A percentile compares a stretch with the other conserved stretches of the same genome.
These are phyloP conservation scores for Temnothorax longispinosus DNA, from an alignment of 1,140 invertebrate genomes.

Conservation along the genomic window DNA sequence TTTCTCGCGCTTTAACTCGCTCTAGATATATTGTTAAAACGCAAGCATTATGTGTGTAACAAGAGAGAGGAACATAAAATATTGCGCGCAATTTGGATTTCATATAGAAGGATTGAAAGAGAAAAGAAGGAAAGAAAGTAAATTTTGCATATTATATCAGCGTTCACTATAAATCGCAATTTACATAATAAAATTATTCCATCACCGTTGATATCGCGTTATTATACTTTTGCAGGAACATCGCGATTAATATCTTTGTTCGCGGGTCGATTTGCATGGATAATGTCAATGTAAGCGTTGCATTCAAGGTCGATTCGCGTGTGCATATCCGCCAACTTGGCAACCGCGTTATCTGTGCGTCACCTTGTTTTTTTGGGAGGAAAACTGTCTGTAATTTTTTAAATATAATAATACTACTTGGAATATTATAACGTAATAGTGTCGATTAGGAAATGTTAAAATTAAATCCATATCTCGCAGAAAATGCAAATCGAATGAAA, in stretches of 20 bases:
- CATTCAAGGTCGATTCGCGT: slow-evolving; percentile 34
- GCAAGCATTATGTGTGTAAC: background rate
- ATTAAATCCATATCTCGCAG: background rate
- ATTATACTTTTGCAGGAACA: slow-evolving; percentile 40
- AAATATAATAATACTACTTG: background rate
- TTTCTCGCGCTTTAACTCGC: background rate
- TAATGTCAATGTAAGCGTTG: slow-evolving; percentile 34
- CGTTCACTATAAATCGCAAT: background rate
- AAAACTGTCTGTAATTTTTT: background rate
- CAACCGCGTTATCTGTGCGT: slow-evolving; percentile 1
- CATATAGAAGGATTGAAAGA: background rate
- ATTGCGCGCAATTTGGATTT: background rate
- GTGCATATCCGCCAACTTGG: slow-evolving; percentile 20
- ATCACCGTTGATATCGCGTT: slow-evolving; percentile 11
- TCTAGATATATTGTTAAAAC: background rate
- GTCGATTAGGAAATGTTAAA: background rate
- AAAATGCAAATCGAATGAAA: background rate
- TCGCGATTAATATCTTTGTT: slow-evolving; percentile 42
- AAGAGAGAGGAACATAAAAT: background rate
- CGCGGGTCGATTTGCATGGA: slow-evolving; percentile 38
- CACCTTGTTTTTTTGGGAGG: background rate
- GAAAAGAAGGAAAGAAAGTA: background rate
- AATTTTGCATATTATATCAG: background rate
- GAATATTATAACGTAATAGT: background rate
- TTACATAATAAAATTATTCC: slow-evolving; percentile 40